Percentiles rank a stretch among this genome's conserved stretches.
phyloP scores from a whole-genome alignment of 30 jellyfish, hydroid and myxozoan species.

The Phacellophora camtschatica region DNA sequence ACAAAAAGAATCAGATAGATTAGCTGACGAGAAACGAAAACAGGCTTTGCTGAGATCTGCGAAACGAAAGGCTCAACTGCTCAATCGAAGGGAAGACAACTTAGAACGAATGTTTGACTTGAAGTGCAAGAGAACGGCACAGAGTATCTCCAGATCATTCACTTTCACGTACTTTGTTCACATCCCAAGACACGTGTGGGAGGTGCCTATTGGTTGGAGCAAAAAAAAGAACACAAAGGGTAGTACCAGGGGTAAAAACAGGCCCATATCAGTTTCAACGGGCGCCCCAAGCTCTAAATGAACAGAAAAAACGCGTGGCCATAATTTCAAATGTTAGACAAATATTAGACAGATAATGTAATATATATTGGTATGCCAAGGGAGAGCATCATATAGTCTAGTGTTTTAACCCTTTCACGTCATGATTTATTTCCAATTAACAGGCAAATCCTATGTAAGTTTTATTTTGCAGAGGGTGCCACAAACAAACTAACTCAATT shows the following conservation, averaged over 20 bases:
- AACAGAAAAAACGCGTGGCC: not conserved
- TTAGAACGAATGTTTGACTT: constrained; percentile 42
- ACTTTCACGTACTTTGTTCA: constrained; percentile 77
- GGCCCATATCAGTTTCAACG: constrained; percentile 38
- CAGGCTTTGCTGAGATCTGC: constrained; percentile 35
- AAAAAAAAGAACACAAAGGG: constrained; percentile 29
- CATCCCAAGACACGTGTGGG: constrained; percentile 82
- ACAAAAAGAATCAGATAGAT: constrained; percentile 50
- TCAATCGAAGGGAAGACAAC: constrained; percentile 56
- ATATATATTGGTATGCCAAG: no score
- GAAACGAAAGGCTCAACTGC: constrained; percentile 42
- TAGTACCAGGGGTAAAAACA: constrained; percentile 29
- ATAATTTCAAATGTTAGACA: no score
- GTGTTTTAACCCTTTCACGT: no score
- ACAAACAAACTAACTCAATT: no score
- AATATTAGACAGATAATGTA: no score
- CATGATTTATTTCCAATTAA: no score
- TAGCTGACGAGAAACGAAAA: constrained; percentile 51
- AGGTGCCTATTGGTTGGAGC: constrained; percentile 82
- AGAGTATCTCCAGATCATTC: constrained; percentile 46
- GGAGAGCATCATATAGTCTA: no score
- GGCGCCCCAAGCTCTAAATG: not conserved
- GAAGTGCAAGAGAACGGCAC: constrained; percentile 36
- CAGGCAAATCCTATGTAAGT: no score
- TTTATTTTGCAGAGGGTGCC: no score